phyloP scores from a whole-genome alignment of 2,888 invertebrate genomes.

The Lissocephala sabroskyi region DNA sequence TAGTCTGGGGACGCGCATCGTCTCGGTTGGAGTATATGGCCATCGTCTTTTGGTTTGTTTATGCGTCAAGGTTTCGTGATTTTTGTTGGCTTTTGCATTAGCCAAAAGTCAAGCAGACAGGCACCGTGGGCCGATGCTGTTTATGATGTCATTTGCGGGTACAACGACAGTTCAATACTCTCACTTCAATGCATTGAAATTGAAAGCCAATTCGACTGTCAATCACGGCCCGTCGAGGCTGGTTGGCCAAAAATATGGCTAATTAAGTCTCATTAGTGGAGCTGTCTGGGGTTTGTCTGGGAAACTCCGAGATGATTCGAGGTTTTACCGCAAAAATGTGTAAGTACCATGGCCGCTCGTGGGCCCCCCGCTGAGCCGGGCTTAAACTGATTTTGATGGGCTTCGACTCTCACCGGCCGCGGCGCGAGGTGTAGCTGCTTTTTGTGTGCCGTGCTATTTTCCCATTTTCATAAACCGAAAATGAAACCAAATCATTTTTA shows the following conservation, averaged over 20 bases:
- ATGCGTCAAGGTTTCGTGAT: constrained; percentile 55
- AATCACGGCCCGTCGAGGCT: no score
- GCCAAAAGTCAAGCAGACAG: constrained; percentile 36
- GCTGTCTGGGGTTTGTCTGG: no score
- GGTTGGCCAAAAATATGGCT: no score
- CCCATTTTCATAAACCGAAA: constrained; percentile 34
- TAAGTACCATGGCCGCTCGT: no score
- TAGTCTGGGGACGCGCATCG: constrained; percentile 37
- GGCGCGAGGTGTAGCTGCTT: constrained; percentile 5
- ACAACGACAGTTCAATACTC: constrained; percentile 31
- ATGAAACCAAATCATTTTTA: constrained; percentile 42
- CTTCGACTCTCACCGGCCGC: constrained; percentile 15
- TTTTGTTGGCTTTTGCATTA: constrained; percentile 48
- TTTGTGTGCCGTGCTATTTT: constrained; percentile 39
- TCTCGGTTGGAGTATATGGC: no score
- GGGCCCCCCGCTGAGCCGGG: constrained; percentile 8
- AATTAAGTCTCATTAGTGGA: not conserved
- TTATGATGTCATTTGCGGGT: constrained; percentile 41
- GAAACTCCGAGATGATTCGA: no score
- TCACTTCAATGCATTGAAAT: constrained; percentile 23
- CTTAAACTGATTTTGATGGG: constrained; percentile 39
- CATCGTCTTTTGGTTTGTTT: constrained; percentile 30
- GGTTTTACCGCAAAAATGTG: no score
- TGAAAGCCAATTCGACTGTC: constrained; percentile 22
- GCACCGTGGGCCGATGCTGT: constrained; percentile 20